Base-by-base conservation (phyloP, 1,140 invertebrate species). In the Neotoxoptera formosana region DNA sequence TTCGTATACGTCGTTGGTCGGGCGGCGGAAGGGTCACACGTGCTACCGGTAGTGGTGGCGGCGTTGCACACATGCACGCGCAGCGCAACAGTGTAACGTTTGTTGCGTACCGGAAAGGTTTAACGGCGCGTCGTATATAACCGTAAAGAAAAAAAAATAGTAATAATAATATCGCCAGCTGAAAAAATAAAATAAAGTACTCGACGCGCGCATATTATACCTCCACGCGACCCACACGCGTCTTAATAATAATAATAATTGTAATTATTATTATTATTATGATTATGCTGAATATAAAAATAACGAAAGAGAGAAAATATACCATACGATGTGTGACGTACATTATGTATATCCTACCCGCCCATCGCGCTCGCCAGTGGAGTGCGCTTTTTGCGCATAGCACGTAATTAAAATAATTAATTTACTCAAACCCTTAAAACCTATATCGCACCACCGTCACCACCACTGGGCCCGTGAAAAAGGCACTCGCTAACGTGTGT, bases 61-160 rank as follows among this genome's bases (percentile, higher is more conserved):
- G 76, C 91, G 91, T 81, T 36, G 45, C 47, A 92, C 91, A 92
- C 67, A 92, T 92, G n/a, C 91, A 92, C 60, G 91, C 47, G 20
- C 76, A 92, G 34, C 91, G 91, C 91, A 92, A 92, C 91, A 92
- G 91, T 92, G 91, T 92, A 84, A 92, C 20, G 60, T 92, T 92
- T 92, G 91, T 92, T 92, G 91, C 91, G 67, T 92, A 92, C 91
- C 47, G 45, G 20, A 92, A 83, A 47, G 91, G 91, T 83, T 92
- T 83, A 92, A 92, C 60, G 91, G 91, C 91, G 91, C 90, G 48
- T 21, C n/a, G 56, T 81, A 92, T 53, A 51, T 87, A 47, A 48
- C 47, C 45, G n/a, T 34, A 88, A 48, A 34, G 45, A 48, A 87
- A 87, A 48, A 47, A 86, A 47, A 48, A 87, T 48, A 88, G 30